phyloP scores from a whole-genome alignment of 2,888 invertebrate species.

The Branchipolynoe longqiensis region DNA sequence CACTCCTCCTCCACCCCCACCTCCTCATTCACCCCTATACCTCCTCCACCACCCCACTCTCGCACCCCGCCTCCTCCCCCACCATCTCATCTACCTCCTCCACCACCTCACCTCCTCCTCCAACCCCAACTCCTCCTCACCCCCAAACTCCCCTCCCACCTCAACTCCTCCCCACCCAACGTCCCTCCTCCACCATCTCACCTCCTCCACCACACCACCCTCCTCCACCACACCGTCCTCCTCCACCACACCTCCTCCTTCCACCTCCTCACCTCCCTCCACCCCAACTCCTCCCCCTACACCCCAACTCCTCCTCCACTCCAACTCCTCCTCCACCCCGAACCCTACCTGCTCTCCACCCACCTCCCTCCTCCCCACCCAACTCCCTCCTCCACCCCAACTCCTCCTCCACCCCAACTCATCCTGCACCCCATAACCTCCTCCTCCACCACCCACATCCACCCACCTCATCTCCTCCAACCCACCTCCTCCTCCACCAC shows the following conservation, averaged over 20 bases:
- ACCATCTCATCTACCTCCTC: not conserved
- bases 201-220: too few species aligned
- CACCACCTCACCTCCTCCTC: not conserved
- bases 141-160: not conserved
- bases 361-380: not conserved
- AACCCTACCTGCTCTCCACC: not conserved
- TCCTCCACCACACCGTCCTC: too few species aligned
- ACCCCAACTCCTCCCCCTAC: not conserved
- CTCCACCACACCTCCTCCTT: too few species aligned
- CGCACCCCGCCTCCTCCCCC: not conserved
- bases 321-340: too few species aligned
- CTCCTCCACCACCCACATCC: too few species aligned
- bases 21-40: not conserved
- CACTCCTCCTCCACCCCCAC: not conserved
- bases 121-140: not conserved
- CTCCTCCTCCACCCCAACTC: not conserved
- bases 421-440: conserved; percentile 3
- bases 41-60: not conserved
- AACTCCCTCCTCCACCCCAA: not conserved
- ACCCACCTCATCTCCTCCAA: too few species aligned
- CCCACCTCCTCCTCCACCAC: too few species aligned
- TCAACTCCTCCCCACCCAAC: not conserved
- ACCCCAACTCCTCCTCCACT: not conserved
- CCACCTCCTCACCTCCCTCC: not conserved
- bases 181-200: not conserved